Base-by-base conservation (phyloP, 2,797 vertebrate species). In the Neoniphon sammara region DNA sequence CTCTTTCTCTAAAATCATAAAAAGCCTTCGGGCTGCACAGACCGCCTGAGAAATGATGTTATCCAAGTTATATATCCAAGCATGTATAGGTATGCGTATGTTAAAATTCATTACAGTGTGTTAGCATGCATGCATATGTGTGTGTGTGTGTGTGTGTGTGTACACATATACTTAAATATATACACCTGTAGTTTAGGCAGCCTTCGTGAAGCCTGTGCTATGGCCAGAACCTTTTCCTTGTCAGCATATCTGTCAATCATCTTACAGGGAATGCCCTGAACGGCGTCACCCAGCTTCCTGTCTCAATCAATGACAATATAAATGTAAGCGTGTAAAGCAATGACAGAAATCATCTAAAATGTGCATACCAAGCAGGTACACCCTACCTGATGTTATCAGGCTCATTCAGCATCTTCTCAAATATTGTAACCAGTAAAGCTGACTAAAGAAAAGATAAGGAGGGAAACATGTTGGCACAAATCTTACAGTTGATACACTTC, bases 231-330 rank as follows among this genome's bases (percentile, higher is more conserved):
- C 85, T 91, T 80, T 30, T 86, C 82, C 55, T 5, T 85, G 52
- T 85, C 81, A 31, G 80, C 11, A 9, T 85, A 49, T 17, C 60
- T 56, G 20, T 89, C 56, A 1, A 93, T 88, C 84, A 91, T 92
- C 62, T 75, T 42, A 72, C 93, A 94, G 20, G 90, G 88, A 36
- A 94, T 3, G 0, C 94, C 93, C 71, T 88, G 91, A 47, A 92
- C 65, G 60, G 92, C 58, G 17, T 82, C 84, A 52, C 34, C 77
- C 69, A 91, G 74, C 70, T 42, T 90, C 83, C 93, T 95, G 88
- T 77, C 27, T 44, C 64, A 36, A 34, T 9, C 44, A 59, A 20
- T 4, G 36, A 63, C n/a, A 20, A 66, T 20, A 63, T 11, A 0
- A 62, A 58, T 31, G 20, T 42, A 23, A 52, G 11, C n/a, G 56